Evolutionary conservation across 2,797 vertebrate genomes (phyloP), one percentile per base, ranked within the genome.

Genomic region (Eulemur mongoz): DNA sequence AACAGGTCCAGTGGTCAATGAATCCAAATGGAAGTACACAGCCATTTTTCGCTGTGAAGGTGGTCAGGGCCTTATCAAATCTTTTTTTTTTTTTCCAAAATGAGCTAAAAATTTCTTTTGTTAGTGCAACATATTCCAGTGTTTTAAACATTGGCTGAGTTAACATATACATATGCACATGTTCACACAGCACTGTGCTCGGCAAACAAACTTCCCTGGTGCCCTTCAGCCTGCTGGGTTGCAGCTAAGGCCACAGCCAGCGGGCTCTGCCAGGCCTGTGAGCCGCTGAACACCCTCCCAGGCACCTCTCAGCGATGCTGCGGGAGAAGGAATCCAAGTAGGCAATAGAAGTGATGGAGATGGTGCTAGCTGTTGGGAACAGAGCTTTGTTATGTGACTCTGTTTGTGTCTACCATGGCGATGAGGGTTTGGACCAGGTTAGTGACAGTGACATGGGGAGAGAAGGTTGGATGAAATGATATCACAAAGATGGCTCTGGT

Each of bases 401-500:
- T 17, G 20, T n/a, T n/a, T 9, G n/a, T 59, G n/a, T 0, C 0
- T 73, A 11, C 1, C 0, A 2, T 4, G 10, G 20, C 12, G 15
- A 25, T 32, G 63, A 80, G 54, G 14, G 9, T 27, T 69, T 50
- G 30, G 40, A 20, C 1, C 1, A 38, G 30, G 6, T 1, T 38
- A 7, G 5, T 12, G 73, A 23, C 72, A 13, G 13, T 4, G 52
- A 18, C 0, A 3, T 32, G 17, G 25, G 25, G 15, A n/a, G 25
- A 30, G 48, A 61, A 27, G 50, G 27, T 59, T 22, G 1, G 57
- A 7, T 75, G 20, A 45, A 13, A 25, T 7, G 7, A 7, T 11
- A 4, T 5, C 4, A 15, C 17, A 22, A 1, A 23, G 30, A 6
- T 32, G 7, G 12, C 35, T 81, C 45, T 50, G 9, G 32, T 69